Base-by-base conservation (phyloP, 2,888 invertebrate genomes). In the Parnassius mnemosyne region DNA sequence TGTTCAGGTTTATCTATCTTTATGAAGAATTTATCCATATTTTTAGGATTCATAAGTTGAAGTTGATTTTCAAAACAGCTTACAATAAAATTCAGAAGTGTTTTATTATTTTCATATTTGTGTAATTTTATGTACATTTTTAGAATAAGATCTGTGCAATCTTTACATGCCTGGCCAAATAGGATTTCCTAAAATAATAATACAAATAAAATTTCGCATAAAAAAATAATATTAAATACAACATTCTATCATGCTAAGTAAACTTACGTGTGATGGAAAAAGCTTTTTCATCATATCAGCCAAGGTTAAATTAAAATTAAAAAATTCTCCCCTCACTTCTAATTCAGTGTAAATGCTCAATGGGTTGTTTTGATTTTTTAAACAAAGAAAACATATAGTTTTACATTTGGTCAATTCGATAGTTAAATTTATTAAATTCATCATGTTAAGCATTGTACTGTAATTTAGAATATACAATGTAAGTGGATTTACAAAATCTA, bases 331-430 rank as follows among this genome's bases (percentile, higher is more conserved):
- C 44, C 67, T 65, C 61, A 85, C 71, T 62, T 71, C 68, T 49
- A 77, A 46, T 46, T 70, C 70, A 63, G 76, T 70, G 63, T 70
- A 55, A 44, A 75, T 68, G 67, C 66, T 67, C 34, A 60, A 65
- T 10, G 67, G 66, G 9, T 70, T 70, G 2, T 65, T 65, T 41
- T 69, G 65, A 46, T 68, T 62, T 65, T 78, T 79, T 41, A 73
- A 83, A 71, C 85, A 85, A n/a, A 85, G 64, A 57, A 81, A 82
- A 68, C 85, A 85, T 44, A 75, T 57, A 50, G 66, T 66, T 49
- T 64, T 67, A 41, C 20, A 34, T 51, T 54, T 50, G 10, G 20
- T 44, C 3, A 13, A 54, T 10, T 46, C 16, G 2, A 63, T 25
- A 46, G 54, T 44, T 43, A 16, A 12, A 13, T 50, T 25, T 25